A percentile compares a stretch with the other conserved stretches of the same genome.
phyloP scores from a whole-genome alignment of 2,113 vertebrate species.

The Typhlomys cinereus region DNA sequence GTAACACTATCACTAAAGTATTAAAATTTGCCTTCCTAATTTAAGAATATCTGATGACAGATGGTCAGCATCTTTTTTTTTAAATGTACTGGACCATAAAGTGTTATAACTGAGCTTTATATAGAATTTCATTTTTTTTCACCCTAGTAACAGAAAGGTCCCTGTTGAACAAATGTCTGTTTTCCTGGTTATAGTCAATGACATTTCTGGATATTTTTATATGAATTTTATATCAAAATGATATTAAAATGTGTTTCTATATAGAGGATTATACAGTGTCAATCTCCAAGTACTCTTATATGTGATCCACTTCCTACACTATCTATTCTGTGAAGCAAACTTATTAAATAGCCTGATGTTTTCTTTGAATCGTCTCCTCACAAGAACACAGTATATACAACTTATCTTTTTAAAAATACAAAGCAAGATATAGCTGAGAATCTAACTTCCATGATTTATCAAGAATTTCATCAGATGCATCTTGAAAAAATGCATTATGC shows the following conservation, averaged over 20 bases:
- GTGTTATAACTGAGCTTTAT: slow-evolving; percentile 19
- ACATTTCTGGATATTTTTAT: background rate
- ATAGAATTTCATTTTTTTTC: slow-evolving; percentile 37
- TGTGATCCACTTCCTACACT: background rate
- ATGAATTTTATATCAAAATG: background rate
- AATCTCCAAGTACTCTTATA: background rate
- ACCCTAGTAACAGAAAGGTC: slow-evolving; percentile 8
- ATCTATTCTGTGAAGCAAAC: slow-evolving; percentile 37
- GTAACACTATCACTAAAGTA: background rate
- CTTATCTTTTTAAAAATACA: slow-evolving; percentile 25
- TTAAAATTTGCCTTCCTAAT: slow-evolving; percentile 6
- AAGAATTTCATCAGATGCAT: slow-evolving; percentile 16
- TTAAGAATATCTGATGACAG: slow-evolving; percentile 44
- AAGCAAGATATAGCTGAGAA: slow-evolving; percentile 3
- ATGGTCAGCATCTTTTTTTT: slow-evolving; percentile 29
- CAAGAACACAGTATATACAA: slow-evolving; percentile 1
- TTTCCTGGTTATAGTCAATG: slow-evolving; percentile 48
- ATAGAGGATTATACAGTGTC: background rate
- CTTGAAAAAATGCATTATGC: background rate
- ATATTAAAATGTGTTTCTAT: background rate
- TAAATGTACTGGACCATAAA: slow-evolving; percentile 22
- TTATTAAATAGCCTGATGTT: background rate
- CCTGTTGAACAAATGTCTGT: slow-evolving; percentile 37
- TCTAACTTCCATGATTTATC: background rate
- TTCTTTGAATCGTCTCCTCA: background rate